phyloP scores from a whole-genome alignment of 1,140 invertebrate species.

The Macrostomum lignano region DNA sequence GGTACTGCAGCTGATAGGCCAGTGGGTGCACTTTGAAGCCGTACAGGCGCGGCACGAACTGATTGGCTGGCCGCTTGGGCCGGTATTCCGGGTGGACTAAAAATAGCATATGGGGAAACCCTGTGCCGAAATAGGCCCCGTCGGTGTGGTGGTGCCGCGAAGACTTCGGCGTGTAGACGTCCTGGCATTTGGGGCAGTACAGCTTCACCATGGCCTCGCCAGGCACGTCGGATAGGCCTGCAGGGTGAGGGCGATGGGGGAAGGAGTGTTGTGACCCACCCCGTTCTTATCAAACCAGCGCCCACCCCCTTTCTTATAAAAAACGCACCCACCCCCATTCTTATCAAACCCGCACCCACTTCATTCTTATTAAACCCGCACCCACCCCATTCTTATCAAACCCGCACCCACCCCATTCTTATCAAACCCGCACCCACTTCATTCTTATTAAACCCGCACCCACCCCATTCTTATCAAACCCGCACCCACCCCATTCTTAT shows the following conservation, averaged over 20 bases:
- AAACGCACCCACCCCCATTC: too few relatives aligned
- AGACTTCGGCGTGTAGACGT: constrained; percentile 94
- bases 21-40: constrained; percentile 97
- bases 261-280: not conserved
- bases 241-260: constrained; percentile 9
- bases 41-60: constrained; percentile 93
- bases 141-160: constrained; percentile 96
- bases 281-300: too few relatives aligned
- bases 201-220: constrained; percentile 97
- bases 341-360: too few relatives aligned
- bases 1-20: constrained; percentile 49
- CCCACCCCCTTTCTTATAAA: too few relatives aligned
- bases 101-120: constrained; percentile 97
- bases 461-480: too few relatives aligned
- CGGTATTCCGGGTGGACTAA: constrained; percentile 98
- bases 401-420: too few relatives aligned
- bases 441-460: too few relatives aligned
- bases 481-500: too few relatives aligned
- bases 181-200: constrained; percentile 97
- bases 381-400: too few relatives aligned
- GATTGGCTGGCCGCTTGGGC: constrained; percentile 73
- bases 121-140: constrained; percentile 94
- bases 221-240: constrained; percentile 85
- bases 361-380: too few relatives aligned
- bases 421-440: too few relatives aligned